Conservation (phyloP, 2,888 invertebrate species). For the Euzophera pinguis region DNA sequence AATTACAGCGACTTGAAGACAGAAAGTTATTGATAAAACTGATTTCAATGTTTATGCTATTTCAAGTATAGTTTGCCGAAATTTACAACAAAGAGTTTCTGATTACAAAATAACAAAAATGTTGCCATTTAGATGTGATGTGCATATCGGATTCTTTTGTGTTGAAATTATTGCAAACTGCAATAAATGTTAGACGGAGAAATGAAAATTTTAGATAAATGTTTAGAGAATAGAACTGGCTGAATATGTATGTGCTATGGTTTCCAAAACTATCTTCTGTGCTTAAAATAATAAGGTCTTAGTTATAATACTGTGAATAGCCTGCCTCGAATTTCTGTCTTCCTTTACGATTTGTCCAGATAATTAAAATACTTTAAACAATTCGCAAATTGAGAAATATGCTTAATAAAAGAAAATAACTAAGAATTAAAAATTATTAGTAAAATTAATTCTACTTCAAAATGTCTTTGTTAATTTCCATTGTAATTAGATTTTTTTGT, state of each 20-base stretch:
- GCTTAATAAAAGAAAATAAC: too few relatives aligned
- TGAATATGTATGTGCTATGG: slow-evolving; percentile 14
- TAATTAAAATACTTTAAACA: not conserved
- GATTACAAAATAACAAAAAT: not conserved
- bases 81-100: not conserved
- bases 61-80: not conserved
- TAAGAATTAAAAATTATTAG: too few relatives aligned
- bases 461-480: too few relatives aligned
- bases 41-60: too few relatives aligned
- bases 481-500: too few relatives aligned
- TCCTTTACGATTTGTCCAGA: not conserved
- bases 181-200: slow-evolving; percentile 1
- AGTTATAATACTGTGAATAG: slow-evolving; percentile 2
- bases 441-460: too few relatives aligned
- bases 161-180: not conserved
- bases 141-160: not conserved
- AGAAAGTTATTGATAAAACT: too few relatives aligned
- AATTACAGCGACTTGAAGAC: too few relatives aligned
- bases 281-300: slow-evolving; percentile 11
- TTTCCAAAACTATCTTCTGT: slow-evolving; percentile 14
- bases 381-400: too few relatives aligned
- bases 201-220: not conserved
- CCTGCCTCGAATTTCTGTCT: not conserved
- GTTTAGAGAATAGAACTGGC: slow-evolving; percentile 12
- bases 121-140: not conserved